Evolutionary conservation across 2,113 vertebrate species (phyloP), one percentile per base, ranked within the genome.

Genomic region (Cynopterus brachyotis): DNA sequence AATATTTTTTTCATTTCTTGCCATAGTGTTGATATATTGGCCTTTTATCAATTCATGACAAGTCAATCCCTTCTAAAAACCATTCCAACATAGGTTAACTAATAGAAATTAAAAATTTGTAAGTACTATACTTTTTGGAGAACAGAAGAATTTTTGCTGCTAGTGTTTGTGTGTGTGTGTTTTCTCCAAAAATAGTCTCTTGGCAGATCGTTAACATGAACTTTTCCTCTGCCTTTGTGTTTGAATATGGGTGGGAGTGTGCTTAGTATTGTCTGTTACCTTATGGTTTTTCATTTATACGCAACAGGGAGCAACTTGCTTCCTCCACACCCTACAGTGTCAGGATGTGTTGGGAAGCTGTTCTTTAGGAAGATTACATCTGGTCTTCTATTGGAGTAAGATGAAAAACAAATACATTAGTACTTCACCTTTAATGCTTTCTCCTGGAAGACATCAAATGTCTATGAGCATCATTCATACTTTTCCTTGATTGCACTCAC

Each of bases 231-330:
- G 97, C 92, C 94, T 97, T 69, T 1, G 79, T 12, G 40, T 97
- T 83, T 0, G 81, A 85, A 72, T 76, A 5, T 28, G 96, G 70
- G 89, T 78, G 86, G 75, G 96, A 96, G n/a, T 30, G 37, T 66
- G 83, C 95, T 79, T 73, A 75, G 78, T 84, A 80, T 80, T 98
- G 97, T 90, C 98, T 95, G 55, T 67, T 86, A 90, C 97, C 97
- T 96, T 98, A 84, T 97, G 98, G 97, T 98, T 98, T 98, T 98
- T 98, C 98, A 97, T 98, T 98, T 92, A 85, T 60, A 97, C 83
- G 35, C 72, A n/a, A 89, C 94, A 98, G 96, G 91, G 96, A 86
- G 83, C 95, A 96, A 92, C 98, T 97, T 96, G 93, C 95, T 96
- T 97, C 97, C 97, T 97, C 96, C 89, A 97, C 91, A 75, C 92